Evolutionary conservation across 2,888 invertebrate species (phyloP).

Genomic region (Tetanocera ferruginea): DNA sequence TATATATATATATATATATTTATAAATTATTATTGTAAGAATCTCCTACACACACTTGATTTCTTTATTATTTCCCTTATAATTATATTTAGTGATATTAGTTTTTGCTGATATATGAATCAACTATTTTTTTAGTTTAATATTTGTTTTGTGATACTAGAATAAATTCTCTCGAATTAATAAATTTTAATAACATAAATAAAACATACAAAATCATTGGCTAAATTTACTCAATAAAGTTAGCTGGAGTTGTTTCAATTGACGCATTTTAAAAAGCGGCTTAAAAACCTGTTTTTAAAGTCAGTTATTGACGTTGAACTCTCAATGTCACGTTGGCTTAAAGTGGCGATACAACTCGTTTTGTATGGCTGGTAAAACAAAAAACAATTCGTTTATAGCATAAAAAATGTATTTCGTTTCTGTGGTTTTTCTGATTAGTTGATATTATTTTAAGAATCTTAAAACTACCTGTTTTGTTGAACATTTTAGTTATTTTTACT

Average conservation of each 20-base stretch:
- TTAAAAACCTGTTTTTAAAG: too few species aligned
- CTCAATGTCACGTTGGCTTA: too few species aligned
- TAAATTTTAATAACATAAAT: slow-evolving; percentile 6
- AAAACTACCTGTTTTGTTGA: too few species aligned
- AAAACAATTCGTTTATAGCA: too few species aligned
- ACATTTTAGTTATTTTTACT: too few species aligned
- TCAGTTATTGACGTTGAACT: too few species aligned
- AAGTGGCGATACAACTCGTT: too few species aligned
- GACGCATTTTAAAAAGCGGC: too few species aligned
- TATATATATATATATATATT: background rate
- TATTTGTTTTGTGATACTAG: slow-evolving; percentile 66
- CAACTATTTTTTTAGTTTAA: slow-evolving; percentile 54
- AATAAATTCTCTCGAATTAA: slow-evolving; percentile 50
- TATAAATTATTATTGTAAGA: background rate
- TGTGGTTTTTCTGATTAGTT: too few species aligned
- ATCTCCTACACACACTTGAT: background rate
- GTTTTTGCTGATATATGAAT: slow-evolving; percentile 24
- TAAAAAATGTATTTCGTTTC: too few species aligned
- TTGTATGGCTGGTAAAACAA: too few species aligned
- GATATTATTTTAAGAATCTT: too few species aligned
- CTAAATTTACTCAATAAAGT: background rate
- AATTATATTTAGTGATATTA: slow-evolving; percentile 26
- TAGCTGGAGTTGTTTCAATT: background rate
- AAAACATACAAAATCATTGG: background rate
- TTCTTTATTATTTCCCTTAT: slow-evolving; percentile 20